Percentiles rank a stretch among this genome's conserved stretches.
Conservation (phyloP, 2,113 vertebrate species). For the Gnathonemus longibarbis region DNA sequence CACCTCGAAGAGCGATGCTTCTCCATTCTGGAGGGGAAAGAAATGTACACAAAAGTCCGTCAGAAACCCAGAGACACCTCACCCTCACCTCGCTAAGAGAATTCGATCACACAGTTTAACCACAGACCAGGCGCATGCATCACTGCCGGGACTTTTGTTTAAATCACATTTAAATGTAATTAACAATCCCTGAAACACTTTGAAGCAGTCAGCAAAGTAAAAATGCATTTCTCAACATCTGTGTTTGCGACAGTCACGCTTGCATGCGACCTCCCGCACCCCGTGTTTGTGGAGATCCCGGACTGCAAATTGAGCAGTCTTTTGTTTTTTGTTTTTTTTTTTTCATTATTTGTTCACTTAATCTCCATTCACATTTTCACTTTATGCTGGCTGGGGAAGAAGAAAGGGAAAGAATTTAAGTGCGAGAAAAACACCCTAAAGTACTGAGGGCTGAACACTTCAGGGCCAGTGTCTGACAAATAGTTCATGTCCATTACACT, state of each 20-base stretch:
- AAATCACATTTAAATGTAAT: background rate
- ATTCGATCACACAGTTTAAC: background rate
- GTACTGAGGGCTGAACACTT: background rate
- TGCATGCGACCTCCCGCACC: background rate
- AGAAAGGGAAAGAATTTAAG: background rate
- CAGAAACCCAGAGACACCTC: background rate
- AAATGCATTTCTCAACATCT: background rate
- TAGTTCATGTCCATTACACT: background rate
- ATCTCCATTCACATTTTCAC: background rate
- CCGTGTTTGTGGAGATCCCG: background rate
- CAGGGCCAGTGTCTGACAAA: background rate
- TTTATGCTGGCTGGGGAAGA: background rate
- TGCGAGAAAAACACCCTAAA: background rate
- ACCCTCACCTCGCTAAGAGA: background rate
- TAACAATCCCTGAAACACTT: background rate
- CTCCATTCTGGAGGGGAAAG: slow-evolving; percentile 73
- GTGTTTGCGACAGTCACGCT: background rate
- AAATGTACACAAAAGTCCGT: slow-evolving; percentile 23
- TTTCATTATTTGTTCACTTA: background rate
- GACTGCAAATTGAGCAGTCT: background rate
- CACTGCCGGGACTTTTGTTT: background rate
- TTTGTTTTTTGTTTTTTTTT: background rate
- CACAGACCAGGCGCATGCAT: background rate
- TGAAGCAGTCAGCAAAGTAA: background rate
- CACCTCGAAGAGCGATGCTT: slow-evolving; percentile 95